Conservation (phyloP, 2,113 vertebrate species). For the Grammomys surdaster region DNA sequence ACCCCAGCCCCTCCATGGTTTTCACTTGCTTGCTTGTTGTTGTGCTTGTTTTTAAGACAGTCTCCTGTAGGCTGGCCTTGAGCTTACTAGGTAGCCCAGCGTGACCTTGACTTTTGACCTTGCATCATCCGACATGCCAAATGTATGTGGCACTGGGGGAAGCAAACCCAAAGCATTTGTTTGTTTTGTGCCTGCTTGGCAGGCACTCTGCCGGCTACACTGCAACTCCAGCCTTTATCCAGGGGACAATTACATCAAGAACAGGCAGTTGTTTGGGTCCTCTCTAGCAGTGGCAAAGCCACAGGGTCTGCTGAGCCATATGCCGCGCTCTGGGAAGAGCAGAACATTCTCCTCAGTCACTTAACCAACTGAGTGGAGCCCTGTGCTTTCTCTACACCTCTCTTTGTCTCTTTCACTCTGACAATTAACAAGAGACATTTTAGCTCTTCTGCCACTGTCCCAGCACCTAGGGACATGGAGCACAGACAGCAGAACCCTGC, state of each 20-base stretch:
- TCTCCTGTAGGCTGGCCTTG: background rate
- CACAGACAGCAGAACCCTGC: background rate
- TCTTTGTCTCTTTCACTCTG: background rate
- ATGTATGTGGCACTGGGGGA: background rate
- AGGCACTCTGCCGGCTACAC: background rate
- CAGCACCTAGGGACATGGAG: background rate
- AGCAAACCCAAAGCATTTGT: background rate
- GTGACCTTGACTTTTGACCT: background rate
- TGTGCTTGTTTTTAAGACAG: background rate
- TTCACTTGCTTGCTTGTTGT: background rate
- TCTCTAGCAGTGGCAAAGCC: background rate
- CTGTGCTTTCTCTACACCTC: background rate
- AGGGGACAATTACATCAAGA: accelerated
- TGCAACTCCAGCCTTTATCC: background rate
- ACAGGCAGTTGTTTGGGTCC: background rate
- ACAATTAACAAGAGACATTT: background rate
- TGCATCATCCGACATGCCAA: background rate
- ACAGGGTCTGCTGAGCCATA: background rate
- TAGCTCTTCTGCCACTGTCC: background rate
- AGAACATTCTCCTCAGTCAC: background rate
- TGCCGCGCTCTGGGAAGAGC: background rate
- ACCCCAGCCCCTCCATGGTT: background rate
- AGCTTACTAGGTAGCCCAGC: background rate
- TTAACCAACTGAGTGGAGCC: too few relatives aligned
- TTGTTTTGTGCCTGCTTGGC: background rate